These are phyloP conservation scores for Drosophila virilis DNA, from an alignment of 1,140 invertebrate species.

Conservation along the genomic window DNA sequence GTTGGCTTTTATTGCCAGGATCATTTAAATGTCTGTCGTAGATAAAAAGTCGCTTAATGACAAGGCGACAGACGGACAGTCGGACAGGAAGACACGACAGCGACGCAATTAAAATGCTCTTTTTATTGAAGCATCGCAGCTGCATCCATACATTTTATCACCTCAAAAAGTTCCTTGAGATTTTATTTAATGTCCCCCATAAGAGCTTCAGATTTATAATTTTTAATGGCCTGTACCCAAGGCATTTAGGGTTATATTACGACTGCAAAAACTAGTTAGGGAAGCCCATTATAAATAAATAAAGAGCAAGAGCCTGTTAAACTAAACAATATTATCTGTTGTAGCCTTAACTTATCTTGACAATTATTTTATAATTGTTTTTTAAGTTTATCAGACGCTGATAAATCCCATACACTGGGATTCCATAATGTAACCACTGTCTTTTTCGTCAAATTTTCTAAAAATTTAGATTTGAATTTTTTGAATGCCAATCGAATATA, in stretches of 20 bases:
- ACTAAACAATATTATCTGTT: background rate
- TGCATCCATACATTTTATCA: conserved; percentile 61
- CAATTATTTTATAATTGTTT: too few relatives aligned
- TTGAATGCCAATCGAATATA: too few relatives aligned
- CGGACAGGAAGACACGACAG: background rate
- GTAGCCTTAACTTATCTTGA: too few relatives aligned
- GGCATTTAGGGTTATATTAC: conserved; percentile 23
- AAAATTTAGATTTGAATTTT: too few relatives aligned
- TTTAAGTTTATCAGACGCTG: too few relatives aligned
- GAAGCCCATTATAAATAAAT: background rate
- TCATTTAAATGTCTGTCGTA: conserved; percentile 60
- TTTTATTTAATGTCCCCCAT: conserved; percentile 47
- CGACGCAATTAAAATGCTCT: conserved; percentile 59
- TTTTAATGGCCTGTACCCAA: conserved; percentile 8
- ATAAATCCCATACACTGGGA: too few relatives aligned
- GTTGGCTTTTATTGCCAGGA: conserved; percentile 57
- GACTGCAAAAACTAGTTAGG: conserved; percentile 6
- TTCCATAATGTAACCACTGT: too few relatives aligned
- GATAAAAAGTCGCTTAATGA: conserved; percentile 69
- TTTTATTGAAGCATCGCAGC: conserved; percentile 15
- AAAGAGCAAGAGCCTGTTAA: background rate
- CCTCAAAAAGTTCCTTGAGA: conserved; percentile 43
- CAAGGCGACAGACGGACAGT: conserved; percentile 14
- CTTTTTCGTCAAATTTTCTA: too few relatives aligned
- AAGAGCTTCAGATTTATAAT: conserved; percentile 5